A percentile compares a stretch with the other conserved stretches of the same genome.
These are phyloP conservation scores for Triplophysa bombifrons DNA, from an alignment of 2,797 vertebrate genomes.

Conservation along the genomic window DNA sequence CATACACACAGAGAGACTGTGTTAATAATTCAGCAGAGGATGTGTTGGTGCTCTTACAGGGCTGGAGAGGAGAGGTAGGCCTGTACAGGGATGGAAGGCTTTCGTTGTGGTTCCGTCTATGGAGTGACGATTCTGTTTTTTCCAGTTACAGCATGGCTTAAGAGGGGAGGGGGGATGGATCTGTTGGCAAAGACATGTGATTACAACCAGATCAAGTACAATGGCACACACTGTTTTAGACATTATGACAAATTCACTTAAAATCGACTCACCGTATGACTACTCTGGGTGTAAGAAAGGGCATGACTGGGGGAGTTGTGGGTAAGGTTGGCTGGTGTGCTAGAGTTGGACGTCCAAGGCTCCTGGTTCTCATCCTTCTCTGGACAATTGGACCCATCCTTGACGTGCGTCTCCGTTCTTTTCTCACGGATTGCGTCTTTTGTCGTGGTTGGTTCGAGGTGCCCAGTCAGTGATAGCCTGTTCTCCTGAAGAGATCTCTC, in stretches of 20 bases:
- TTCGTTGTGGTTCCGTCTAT: slow-evolving; percentile 90
- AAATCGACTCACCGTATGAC: slow-evolving; percentile 40
- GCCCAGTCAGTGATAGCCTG: slow-evolving; percentile 56
- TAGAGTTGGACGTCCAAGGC: slow-evolving; percentile 59
- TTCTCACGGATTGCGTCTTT: slow-evolving; percentile 54
- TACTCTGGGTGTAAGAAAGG: slow-evolving; percentile 57
- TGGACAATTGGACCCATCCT: slow-evolving; percentile 64
- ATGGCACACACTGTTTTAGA: neutral
- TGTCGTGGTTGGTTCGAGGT: slow-evolving; percentile 59
- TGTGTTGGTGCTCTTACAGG: slow-evolving; percentile 77
- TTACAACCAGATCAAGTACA: neutral
- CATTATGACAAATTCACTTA: neutral
- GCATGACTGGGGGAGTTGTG: slow-evolving; percentile 73
- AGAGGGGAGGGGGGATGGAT: slow-evolving; percentile 76
- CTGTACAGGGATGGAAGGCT: slow-evolving; percentile 96
- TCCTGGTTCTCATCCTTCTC: slow-evolving; percentile 79
- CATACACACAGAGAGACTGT: neutral
- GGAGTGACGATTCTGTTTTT: slow-evolving; percentile 88
- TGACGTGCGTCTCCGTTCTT: slow-evolving; percentile 74
- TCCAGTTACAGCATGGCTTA: slow-evolving; percentile 86
- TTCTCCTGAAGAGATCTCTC: slow-evolving; percentile 45
- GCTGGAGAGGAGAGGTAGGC: slow-evolving; percentile 96
- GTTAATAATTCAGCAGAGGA: neutral
- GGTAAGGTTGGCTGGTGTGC: slow-evolving; percentile 67
- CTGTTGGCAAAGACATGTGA: slow-evolving; percentile 67